phyloP scores from a whole-genome alignment of 1,140 invertebrate genomes.

The Dryas iulia region DNA sequence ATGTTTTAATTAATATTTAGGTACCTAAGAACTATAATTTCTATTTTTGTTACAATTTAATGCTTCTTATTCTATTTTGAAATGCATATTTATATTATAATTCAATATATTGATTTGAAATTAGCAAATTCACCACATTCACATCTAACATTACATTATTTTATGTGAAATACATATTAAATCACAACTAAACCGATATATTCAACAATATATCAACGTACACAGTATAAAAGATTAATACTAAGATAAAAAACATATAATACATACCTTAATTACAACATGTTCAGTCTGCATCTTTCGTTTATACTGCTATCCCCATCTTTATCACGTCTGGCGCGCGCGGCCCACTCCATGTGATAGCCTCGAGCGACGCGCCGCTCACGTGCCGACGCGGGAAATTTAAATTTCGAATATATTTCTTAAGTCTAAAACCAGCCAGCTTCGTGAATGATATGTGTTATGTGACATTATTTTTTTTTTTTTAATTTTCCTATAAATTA shows the following conservation, averaged over 20 bases:
- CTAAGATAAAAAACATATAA: constrained; percentile 2
- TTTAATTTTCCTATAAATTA: not conserved
- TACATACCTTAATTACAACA: constrained; percentile 5
- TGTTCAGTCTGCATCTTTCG: constrained; percentile 1
- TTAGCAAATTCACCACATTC: too few species aligned
- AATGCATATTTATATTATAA: too few species aligned
- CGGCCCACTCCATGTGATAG: constrained; percentile 74
- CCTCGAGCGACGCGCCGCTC: constrained; percentile 71
- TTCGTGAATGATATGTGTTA: constrained; percentile 23
- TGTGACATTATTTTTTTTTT: constrained; percentile 6
- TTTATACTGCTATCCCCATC: constrained; percentile 54
- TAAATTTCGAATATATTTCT: constrained; percentile 39
- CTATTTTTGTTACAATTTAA: too few species aligned
- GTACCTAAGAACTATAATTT: too few species aligned
- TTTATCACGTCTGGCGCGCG: constrained; percentile 59
- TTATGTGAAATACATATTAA: not conserved
- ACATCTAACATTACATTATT: not conserved
- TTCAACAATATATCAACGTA: constrained; percentile 1
- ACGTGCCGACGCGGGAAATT: constrained; percentile 61
- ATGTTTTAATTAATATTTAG: too few species aligned
- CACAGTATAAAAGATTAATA: not conserved
- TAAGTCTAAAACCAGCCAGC: constrained; percentile 24
- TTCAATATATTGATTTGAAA: too few species aligned
- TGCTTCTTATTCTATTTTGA: too few species aligned
- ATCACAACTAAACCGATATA: not conserved